Conservation (phyloP, 1,140 invertebrate species). For the Tenebrio molitor region DNA sequence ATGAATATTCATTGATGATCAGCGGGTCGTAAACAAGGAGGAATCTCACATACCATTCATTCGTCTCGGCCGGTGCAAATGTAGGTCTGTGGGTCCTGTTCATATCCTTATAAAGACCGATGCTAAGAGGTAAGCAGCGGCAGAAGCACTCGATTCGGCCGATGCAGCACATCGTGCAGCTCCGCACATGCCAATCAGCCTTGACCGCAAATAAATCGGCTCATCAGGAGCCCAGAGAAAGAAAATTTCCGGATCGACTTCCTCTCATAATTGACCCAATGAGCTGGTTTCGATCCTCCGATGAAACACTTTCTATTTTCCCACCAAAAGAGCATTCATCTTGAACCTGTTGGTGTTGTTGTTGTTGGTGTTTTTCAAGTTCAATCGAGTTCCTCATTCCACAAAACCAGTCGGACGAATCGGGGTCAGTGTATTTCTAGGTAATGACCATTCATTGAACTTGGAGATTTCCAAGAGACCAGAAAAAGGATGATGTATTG, state of each 20-base stretch:
- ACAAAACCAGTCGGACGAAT: conserved; percentile 61
- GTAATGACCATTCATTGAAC: conserved; percentile 63
- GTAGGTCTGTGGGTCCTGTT: conserved; percentile 57
- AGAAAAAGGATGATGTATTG: conserved; percentile 10
- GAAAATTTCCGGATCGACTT: conserved; percentile 1
- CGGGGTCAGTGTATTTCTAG: conserved; percentile 64
- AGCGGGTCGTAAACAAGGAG: too few species aligned
- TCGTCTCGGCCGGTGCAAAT: conserved; percentile 36
- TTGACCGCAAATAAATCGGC: conserved; percentile 4
- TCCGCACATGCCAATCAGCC: neutral
- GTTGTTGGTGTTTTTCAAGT: conserved; percentile 25
- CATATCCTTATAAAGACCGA: conserved; percentile 59
- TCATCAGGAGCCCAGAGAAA: conserved; percentile 6
- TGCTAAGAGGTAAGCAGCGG: neutral
- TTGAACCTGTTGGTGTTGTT: conserved; percentile 40
- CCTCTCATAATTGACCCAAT: conserved; percentile 48
- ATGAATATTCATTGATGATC: conserved; percentile 30
- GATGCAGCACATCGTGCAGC: conserved; percentile 45
- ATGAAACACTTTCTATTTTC: conserved; percentile 58
- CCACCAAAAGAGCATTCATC: conserved; percentile 44
- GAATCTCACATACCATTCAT: neutral
- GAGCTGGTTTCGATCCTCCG: conserved; percentile 45
- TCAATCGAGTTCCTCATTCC: conserved; percentile 56
- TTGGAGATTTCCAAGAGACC: conserved; percentile 49
- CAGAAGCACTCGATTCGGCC: conserved; percentile 52